Evolutionary conservation across 2,797 vertebrate genomes (phyloP), one percentile per base, ranked within the genome.

Genomic region (Cynopterus sphinx): DNA sequence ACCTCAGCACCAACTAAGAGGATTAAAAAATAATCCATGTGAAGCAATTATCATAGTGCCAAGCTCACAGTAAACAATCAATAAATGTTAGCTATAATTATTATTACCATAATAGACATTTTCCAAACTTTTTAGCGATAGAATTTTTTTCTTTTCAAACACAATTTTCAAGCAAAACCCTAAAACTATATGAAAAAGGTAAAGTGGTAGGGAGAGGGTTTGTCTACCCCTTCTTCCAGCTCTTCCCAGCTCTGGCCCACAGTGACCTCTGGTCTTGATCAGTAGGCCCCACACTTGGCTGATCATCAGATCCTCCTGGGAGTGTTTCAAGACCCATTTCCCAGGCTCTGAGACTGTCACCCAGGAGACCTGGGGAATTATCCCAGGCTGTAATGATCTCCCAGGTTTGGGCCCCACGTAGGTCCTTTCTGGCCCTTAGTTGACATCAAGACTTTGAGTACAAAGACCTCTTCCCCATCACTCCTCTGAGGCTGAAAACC

Each of bases 91-190:
- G 43, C 31, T 92, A 9, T 89, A 24, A 89, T 91, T 43, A 94
- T 87, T 79, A 81, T 85, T 61, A 82, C 65, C 41, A 7, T 87
- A 70, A 94, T 61, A 82, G 65, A 49, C 79, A 3, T 84, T 93
- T 77, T 85, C 19, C 39, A 93, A 81, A 68, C 67, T 83, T 91
- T 77, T 92, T 26, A 79, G 68, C 81, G 94, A 21, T 75, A 41
- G 26, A 28, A 28, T 61, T 77, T 67, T 78, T 87, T 87, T 78
- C 63, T 87, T 89, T 81, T 41, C 31, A 22, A 86, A 82, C 68
- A 71, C 26, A 79, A 31, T 61, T 81, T 87, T 77, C 51, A 86
- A 89, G 63, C 59, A 79, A 89, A 95, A 78, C 22, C 39, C 78
- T 9, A 19, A 46, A 49, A 51, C 28, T 43, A 5, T 22, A 28